Base-by-base conservation (phyloP, 2,113 vertebrate genomes). In the Engraulis encrasicolus region DNA sequence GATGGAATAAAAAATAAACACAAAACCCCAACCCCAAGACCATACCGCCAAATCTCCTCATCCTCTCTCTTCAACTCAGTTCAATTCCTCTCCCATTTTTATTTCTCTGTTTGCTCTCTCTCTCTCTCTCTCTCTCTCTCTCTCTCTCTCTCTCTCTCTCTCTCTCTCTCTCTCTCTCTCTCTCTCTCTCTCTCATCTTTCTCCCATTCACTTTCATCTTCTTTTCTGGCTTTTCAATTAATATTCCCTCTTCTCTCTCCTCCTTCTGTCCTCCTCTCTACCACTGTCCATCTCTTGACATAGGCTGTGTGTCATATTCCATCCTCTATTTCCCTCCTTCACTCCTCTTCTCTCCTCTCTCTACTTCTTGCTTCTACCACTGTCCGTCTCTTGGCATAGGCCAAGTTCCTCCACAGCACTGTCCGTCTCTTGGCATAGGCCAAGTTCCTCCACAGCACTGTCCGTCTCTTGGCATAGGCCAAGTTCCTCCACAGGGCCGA, bases 401-500 rank as follows among this genome's bases (percentile, higher is more conserved):
- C n/a, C n/a, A n/a, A n/a, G n/a, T n/a, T 9, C 1, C 20, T 58
- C 19, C 7, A 4, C 7, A 3, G 1, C 54, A n/a, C 54, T 58
- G 1, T 54, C 54, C 54, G 23, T 58, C 54, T 58, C 54, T 23
- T n/a, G 54, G n/a, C n/a, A n/a, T n/a, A n/a, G n/a, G n/a, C n/a
- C n/a, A n/a, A n/a, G n/a, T n/a, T 9, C 1, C 20, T 58, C 19
- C 7, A 4, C 7, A 3, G 1, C 54, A n/a, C 54, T 58, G 1
- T 54, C 54, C 54, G 23, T 58, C 54, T 58, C 54, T n/a, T n/a
- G n/a, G n/a, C 6, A 66, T 31, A 66, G 58, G 66, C 23, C 66
- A 14, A 74, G 27, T 36, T 34, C 66, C 81, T 79, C 6, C 38
- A 85, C 61, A 80, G 50, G n/a, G 82, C 54, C 27, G 34, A 17